These are phyloP conservation scores for Deilephila elpenor DNA, from an alignment of 2,888 invertebrate genomes.

Conservation along the genomic window DNA sequence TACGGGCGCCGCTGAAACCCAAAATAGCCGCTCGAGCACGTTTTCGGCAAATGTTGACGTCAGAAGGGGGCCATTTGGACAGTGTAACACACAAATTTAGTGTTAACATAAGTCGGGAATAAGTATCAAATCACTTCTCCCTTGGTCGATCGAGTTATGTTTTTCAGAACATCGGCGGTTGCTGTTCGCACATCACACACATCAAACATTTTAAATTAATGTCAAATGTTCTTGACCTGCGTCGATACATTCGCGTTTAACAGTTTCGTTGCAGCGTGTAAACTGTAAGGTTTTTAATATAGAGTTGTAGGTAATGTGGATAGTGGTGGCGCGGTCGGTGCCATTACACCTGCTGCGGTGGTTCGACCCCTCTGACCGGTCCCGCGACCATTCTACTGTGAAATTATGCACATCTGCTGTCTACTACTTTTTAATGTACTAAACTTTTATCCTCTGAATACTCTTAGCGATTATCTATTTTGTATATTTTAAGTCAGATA, in stretches of 20 bases:
- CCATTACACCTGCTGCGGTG: slow-evolving; percentile 73
- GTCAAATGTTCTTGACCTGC: slow-evolving; percentile 14
- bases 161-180: neutral
- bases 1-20: slow-evolving; percentile 62
- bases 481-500: neutral
- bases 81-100: slow-evolving; percentile 53
- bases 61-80: slow-evolving; percentile 70
- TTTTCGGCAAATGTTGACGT: slow-evolving; percentile 74
- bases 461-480: neutral
- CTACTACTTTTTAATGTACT: slow-evolving; percentile 42
- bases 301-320: slow-evolving; percentile 23
- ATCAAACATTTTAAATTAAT: neutral
- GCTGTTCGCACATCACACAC: neutral
- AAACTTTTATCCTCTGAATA: neutral
- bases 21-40: slow-evolving; percentile 67
- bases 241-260: slow-evolving; percentile 2
- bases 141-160: neutral
- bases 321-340: slow-evolving; percentile 39
- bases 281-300: slow-evolving; percentile 2
- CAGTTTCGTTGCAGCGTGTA: slow-evolving; percentile 1
- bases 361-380: slow-evolving; percentile 71
- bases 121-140: neutral
- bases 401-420: slow-evolving; percentile 78
- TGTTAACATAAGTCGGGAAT: neutral
- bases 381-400: slow-evolving; percentile 72